Evolutionary conservation across 2,888 invertebrate genomes (phyloP), one percentile per base, ranked within the genome.

Genomic region (Parnassius orleans): DNA sequence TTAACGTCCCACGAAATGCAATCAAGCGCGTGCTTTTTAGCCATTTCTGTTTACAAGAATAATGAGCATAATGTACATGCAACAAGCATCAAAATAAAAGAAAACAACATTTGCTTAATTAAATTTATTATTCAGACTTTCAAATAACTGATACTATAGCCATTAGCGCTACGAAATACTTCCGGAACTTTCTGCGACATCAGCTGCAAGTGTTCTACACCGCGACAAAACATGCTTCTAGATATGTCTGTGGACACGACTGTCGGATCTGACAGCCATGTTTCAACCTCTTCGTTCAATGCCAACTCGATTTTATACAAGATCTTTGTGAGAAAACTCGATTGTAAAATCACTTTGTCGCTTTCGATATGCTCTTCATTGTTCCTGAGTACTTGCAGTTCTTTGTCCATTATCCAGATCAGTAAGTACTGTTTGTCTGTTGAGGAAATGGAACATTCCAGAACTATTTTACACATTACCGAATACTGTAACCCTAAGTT

Each of bases 351-450:
- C 33, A 90, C 77, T 69, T 76, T 83, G 14, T 84, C 83, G 65
- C 69, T 75, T 9, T 76, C 74, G 63, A 78, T 80, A 41, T 68
- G 67, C 7, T 76, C 76, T 48, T 65, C 79, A 14, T n/a, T 48
- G 53, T 84, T 84, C 64, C 83, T 81, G 12, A 93, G 73, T 12
- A 94, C 84, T 74, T 93, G 87, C 12, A 94, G 78, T 64, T 93
- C 90, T 70, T 93, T 93, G 72, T 94, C 94, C 79, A 94, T 89
- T 1, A 94, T 82, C 94, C 94, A 94, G 53, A 94, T 79, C 2
- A 94, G 78, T 41, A 94, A 66, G 74, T 89, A 93, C 69, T 94
- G 91, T 60, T 83, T 91, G 46, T 87, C 83, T 15, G 77, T 72
- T 1, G 86, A 74, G 0, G 90, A 83, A 60, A 89, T 72, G 43